Percentiles rank a stretch among this genome's conserved stretches.
These are phyloP conservation scores for Hemiscyllium ocellatum DNA, from an alignment of 2,113 vertebrate genomes.

Conservation along the genomic window DNA sequence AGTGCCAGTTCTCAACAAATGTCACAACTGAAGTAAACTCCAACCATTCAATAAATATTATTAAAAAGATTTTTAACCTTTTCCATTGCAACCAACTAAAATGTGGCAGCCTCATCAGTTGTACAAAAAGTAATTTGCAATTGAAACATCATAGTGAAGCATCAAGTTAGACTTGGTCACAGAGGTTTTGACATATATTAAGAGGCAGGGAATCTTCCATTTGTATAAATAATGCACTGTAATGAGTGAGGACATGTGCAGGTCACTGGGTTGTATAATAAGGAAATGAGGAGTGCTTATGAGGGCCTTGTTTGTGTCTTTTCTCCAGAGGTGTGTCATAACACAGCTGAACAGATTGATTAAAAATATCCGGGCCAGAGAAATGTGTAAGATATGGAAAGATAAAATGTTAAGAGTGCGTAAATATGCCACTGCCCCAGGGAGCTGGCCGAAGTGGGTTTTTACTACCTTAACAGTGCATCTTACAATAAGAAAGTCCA, in stretches of 20 bases:
- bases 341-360: too few relatives aligned
- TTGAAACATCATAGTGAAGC: neutral
- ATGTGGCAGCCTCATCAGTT: neutral
- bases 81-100: neutral
- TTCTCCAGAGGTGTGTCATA: too few relatives aligned
- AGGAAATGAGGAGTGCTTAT: neutral
- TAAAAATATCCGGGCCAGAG: too few relatives aligned
- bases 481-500: neutral
- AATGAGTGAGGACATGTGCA: neutral
- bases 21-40: neutral
- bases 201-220: neutral
- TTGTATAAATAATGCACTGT: neutral
- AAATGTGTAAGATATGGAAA: neutral
- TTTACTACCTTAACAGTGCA: neutral
- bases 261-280: neutral
- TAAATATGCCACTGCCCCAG: neutral
- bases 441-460: neutral
- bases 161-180: neutral
- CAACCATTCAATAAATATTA: neutral
- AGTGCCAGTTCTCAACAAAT: constrained; percentile 10
- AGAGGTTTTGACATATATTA: neutral
- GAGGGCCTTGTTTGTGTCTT: too few relatives aligned
- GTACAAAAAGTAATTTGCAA: neutral
- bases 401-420: neutral
- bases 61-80: neutral